These are phyloP conservation scores for Pseudopleuronectes americanus DNA, from an alignment of 2,797 vertebrate genomes.

Conservation along the genomic window DNA sequence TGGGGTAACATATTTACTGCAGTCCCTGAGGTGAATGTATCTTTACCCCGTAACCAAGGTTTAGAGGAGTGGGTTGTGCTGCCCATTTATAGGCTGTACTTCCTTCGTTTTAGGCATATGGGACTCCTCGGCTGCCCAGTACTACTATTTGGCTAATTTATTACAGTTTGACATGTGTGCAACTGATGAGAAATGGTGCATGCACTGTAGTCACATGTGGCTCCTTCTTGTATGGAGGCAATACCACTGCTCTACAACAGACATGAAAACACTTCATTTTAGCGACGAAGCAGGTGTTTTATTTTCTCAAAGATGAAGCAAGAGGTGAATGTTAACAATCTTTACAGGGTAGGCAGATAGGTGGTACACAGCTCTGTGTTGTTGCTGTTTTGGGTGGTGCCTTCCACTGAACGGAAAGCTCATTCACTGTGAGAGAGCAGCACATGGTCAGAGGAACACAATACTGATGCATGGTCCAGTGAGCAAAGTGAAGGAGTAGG, in stretches of 20 bases:
- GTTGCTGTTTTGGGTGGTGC: slow-evolving; percentile 68
- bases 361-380: slow-evolving; percentile 19
- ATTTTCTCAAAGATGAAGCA: background rate
- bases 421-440: slow-evolving; percentile 49
- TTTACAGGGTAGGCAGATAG: slow-evolving; percentile 17
- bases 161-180: slow-evolving; percentile 57
- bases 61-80: slow-evolving; percentile 22
- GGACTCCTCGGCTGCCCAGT: slow-evolving; percentile 40
- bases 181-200: slow-evolving; percentile 49
- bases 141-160: slow-evolving; percentile 49
- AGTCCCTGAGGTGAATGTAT: slow-evolving; percentile 60
- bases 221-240: background rate
- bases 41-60: slow-evolving; percentile 37
- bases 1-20: slow-evolving; percentile 65
- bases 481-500: slow-evolving; percentile 27
- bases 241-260: background rate
- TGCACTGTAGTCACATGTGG: slow-evolving; percentile 19
- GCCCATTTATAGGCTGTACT: slow-evolving; percentile 17
- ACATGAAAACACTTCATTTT: background rate
- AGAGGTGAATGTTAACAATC: background rate
- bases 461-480: slow-evolving; percentile 61
- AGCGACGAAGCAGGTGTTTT: slow-evolving; percentile 5
- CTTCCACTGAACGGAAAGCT: slow-evolving; percentile 28
- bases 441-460: slow-evolving; percentile 68
- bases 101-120: slow-evolving; percentile 38